These are phyloP conservation scores for Acronicta psi DNA, from an alignment of 2,888 invertebrate genomes.

Conservation along the genomic window DNA sequence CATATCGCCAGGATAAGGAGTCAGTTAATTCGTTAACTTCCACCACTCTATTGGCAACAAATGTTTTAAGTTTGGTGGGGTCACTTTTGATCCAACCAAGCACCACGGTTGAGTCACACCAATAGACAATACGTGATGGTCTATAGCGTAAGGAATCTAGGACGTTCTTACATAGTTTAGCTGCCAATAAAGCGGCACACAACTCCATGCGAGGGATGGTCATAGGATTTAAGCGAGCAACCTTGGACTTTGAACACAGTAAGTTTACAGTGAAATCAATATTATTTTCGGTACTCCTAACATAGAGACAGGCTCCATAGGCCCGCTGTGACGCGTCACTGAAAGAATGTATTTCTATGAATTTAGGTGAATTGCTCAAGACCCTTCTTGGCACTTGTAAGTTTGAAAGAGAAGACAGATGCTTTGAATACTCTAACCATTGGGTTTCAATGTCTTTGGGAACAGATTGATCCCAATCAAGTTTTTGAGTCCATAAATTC, in stretches of 20 bases:
- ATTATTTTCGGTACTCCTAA: conserved; percentile 4
- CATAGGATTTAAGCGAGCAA: conserved; percentile 1
- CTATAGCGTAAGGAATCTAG: not conserved
- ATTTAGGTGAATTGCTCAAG: conserved; percentile 1
- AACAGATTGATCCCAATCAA: not conserved
- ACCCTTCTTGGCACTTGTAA: not conserved
- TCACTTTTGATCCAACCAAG: conserved; percentile 5
- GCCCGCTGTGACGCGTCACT: conserved; percentile 3
- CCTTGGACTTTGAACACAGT: conserved; percentile 7
- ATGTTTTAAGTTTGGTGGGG: conserved; percentile 9
- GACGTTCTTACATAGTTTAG: conserved; percentile 2
- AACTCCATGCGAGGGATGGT: too few relatives aligned
- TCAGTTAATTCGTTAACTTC: conserved; percentile 1
- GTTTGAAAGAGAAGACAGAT: not conserved
- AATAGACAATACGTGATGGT: conserved; percentile 4
- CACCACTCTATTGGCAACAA: conserved; percentile 6
- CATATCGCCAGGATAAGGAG: conserved; percentile 4
- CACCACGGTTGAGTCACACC: conserved; percentile 7
- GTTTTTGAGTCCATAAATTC: too few relatives aligned
- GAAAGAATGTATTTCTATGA: not conserved
- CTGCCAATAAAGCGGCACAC: conserved; percentile 1
- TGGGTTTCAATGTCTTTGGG: not conserved
- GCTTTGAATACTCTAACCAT: not conserved
- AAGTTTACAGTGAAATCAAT: not conserved
- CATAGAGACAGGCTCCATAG: conserved; percentile 3